Evolutionary conservation across 2,797 vertebrate genomes (phyloP), one percentile per base, ranked within the genome.

Genomic region (Crenichthys baileyi): DNA sequence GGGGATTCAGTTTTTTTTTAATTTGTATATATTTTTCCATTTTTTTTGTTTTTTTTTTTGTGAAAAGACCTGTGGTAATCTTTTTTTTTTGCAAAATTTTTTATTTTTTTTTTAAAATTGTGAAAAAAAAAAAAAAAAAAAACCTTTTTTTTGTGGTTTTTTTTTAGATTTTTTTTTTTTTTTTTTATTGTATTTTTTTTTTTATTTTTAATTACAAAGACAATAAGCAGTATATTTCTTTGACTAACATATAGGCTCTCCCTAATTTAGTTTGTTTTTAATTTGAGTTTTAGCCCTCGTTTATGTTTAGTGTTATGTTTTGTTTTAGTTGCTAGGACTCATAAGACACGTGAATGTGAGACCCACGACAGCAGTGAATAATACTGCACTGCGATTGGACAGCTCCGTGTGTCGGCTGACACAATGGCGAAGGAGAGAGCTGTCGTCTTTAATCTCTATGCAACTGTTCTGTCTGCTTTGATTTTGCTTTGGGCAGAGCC

Each of bases 401-500:
- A 73, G 95, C 94, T 96, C 95, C 91, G 74, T 94, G 94, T 95
- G 95, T 95, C 92, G 16, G 78, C 84, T 81, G 91, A 93, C 94
- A 94, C 95, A 92, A 81, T 81, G 93, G 91, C 44, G 89, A 93
- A 95, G 93, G 91, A 94, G 93, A 89, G 95, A 96, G 95, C 95
- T 94, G 95, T 94, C 90, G 89, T 94, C 96, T 96, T 96, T 96
- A 96, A 84, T 90, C 92, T 93, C 95, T 96, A 96, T 96, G 96
- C 96, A 96, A 95, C 89, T 88, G 87, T 92, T 90, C 88, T 71
- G 72, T 78, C 65, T 75, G 46, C 73, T 60, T 44, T 36, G 50
- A 50, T 1, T 24, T 73, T 70, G 77, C 44, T 50, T 63, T 44
- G 63, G 58, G 50, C 31, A 4, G 41, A 76, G 65, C 0, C 31